Evolutionary conservation across 35 echinoderm and acorn worm genomes (phyloP).

Genomic region (Ophioderma brevispina): DNA sequence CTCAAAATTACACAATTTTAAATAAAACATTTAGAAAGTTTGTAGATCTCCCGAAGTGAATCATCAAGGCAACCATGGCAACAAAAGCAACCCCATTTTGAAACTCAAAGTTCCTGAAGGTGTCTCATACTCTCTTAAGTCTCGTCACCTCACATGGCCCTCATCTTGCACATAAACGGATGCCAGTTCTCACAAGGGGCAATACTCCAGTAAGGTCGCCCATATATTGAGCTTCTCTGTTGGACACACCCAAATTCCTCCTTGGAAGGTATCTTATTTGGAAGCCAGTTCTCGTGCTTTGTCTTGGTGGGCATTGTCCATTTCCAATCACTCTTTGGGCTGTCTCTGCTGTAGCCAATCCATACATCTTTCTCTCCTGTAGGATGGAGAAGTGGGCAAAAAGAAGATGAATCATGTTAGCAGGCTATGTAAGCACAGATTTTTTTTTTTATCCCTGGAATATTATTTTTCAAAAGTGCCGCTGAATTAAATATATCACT

Average conservation of each 20-base stretch:
- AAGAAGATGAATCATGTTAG: not conserved
- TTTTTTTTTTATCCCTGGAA: too few relatives aligned
- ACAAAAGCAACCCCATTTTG: too few relatives aligned
- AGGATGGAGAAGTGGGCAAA: not conserved
- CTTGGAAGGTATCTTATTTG: slow-evolving; percentile 2
- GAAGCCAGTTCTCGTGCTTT: slow-evolving; percentile 43
- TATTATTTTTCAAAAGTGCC: too few relatives aligned
- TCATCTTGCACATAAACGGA: slow-evolving; percentile 87
- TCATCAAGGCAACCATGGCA: too few relatives aligned
- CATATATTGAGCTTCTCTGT: slow-evolving; percentile 55
- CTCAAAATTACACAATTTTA: too few relatives aligned
- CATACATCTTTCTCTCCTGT: slow-evolving; percentile 84
- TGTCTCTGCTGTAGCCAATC: slow-evolving; percentile 63
- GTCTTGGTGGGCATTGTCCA: slow-evolving; percentile 58
- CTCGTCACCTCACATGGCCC: slow-evolving; percentile 68
- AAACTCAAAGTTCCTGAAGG: too few relatives aligned
- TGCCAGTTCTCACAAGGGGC: slow-evolving; percentile 49
- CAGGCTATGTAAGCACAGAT: too few relatives aligned
- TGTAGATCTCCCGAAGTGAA: too few relatives aligned
- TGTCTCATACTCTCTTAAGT: too few relatives aligned
- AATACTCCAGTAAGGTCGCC: slow-evolving; percentile 52
- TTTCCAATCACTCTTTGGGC: slow-evolving; percentile 49
- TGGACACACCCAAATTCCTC: slow-evolving; percentile 44
- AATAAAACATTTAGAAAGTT: too few relatives aligned
- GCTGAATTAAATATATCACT: too few relatives aligned